phyloP scores from a whole-genome alignment of 2,113 vertebrate species.

The Campylomormyrus numenius region DNA sequence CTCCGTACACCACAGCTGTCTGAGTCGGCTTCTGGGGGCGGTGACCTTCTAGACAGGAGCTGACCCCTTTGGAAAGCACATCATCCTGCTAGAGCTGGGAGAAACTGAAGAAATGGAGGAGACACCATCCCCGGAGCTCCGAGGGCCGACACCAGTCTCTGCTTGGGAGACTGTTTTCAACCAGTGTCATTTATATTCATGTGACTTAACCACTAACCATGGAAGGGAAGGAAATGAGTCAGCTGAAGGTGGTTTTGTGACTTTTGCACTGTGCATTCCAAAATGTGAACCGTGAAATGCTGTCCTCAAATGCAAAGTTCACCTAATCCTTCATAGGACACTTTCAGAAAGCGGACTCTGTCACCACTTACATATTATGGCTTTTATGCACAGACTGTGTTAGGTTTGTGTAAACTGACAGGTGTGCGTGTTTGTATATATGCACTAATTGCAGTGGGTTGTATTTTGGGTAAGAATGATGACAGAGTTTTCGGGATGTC shows the following conservation, averaged over 20 bases:
- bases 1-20: background rate
- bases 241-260: conserved; percentile 29
- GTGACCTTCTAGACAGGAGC: background rate
- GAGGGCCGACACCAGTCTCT: background rate
- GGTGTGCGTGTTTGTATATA: background rate
- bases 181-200: conserved; percentile 15
- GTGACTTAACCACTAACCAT: conserved; percentile 30
- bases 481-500: background rate
- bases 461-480: background rate
- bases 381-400: background rate
- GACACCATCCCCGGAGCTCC: background rate
- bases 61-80: background rate
- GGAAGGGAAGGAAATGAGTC: conserved; percentile 30
- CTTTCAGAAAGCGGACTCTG: background rate
- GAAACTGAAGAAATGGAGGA: background rate
- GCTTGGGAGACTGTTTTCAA: background rate
- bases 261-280: conserved; percentile 39
- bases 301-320: background rate
- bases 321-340: background rate
- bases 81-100: background rate
- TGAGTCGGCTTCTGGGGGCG: too few relatives aligned
- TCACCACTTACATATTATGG: background rate
- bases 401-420: background rate
- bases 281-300: conserved; percentile 34
- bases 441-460: background rate